phyloP scores from a whole-genome alignment of 2,888 invertebrate species.

The Nomada ruficornis region DNA sequence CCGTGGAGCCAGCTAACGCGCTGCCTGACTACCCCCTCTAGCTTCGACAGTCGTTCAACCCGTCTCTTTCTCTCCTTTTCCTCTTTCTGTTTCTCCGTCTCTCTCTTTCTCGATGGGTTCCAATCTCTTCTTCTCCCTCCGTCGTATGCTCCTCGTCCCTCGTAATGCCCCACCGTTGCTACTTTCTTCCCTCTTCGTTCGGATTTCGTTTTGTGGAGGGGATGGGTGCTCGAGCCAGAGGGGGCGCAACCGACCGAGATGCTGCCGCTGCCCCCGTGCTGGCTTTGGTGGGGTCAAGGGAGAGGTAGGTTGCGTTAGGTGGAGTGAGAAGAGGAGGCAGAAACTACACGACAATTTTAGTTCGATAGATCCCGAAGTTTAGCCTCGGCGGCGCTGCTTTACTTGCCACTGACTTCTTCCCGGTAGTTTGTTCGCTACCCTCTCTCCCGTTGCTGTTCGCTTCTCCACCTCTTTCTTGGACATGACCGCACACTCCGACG shows the following conservation, averaged over 20 bases:
- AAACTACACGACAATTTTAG: slow-evolving; percentile 84
- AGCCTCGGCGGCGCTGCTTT: slow-evolving; percentile 83
- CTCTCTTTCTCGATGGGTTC: slow-evolving; percentile 48
- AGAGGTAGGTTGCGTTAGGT: slow-evolving; percentile 56
- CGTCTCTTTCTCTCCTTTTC: slow-evolving; percentile 67
- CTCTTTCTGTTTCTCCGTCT: slow-evolving; percentile 65
- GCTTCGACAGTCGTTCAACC: slow-evolving; percentile 45
- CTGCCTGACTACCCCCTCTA: slow-evolving; percentile 68
- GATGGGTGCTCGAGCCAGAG: slow-evolving; percentile 66
- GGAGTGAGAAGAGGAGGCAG: slow-evolving; percentile 71
- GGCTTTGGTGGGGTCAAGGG: slow-evolving; percentile 61
- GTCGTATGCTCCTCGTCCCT: slow-evolving; percentile 55
- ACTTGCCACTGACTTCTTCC: slow-evolving; percentile 83
- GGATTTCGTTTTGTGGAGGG: slow-evolving; percentile 69
- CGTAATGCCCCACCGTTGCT: slow-evolving; percentile 69
- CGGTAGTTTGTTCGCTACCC: slow-evolving; percentile 82
- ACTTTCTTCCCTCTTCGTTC: slow-evolving; percentile 79
- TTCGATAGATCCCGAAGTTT: slow-evolving; percentile 83
- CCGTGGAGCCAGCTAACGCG: slow-evolving; percentile 74
- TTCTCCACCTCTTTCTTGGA: slow-evolving; percentile 66
- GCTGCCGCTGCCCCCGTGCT: slow-evolving; percentile 64
- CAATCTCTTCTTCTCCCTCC: slow-evolving; percentile 59
- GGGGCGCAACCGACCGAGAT: slow-evolving; percentile 72
- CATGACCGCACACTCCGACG: slow-evolving; percentile 72
- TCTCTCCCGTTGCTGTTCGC: slow-evolving; percentile 66